phyloP scores from a whole-genome alignment of 2,888 invertebrate species.

The Pristionchus arcanus region DNA sequence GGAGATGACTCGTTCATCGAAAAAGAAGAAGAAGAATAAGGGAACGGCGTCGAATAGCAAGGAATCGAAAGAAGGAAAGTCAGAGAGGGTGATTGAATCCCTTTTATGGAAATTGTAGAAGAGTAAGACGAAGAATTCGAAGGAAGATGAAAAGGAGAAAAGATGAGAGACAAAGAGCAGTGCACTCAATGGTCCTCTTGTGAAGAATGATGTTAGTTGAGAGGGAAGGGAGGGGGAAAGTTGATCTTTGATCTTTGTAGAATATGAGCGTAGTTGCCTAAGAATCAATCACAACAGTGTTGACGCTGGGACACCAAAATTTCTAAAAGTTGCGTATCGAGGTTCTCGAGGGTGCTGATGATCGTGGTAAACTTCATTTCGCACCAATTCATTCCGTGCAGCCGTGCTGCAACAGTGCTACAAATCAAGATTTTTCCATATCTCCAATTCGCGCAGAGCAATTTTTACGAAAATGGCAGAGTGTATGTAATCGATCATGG shows the following conservation, averaged over 20 bases:
- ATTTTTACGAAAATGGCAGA: too few relatives aligned
- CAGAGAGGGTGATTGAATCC: not conserved
- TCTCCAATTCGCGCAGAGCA: too few relatives aligned
- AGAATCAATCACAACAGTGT: too few relatives aligned
- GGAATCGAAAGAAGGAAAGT: not conserved
- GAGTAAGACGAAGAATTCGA: constrained; percentile 1
- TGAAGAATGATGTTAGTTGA: not conserved
- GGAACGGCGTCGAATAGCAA: not conserved
- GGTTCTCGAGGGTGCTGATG: too few relatives aligned
- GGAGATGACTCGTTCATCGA: not conserved
- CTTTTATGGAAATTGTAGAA: not conserved
- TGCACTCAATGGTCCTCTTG: not conserved
- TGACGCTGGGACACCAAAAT: too few relatives aligned
- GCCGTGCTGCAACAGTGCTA: too few relatives aligned
- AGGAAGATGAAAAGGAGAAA: not conserved
- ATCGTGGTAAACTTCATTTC: too few relatives aligned
- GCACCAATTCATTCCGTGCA: too few relatives aligned
- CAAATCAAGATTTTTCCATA: too few relatives aligned
- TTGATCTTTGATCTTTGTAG: constrained; percentile 4
- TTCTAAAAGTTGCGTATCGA: too few relatives aligned
- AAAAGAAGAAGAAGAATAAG: not conserved
- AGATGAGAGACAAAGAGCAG: not conserved
- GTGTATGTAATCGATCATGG: too few relatives aligned
- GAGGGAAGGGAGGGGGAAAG: not conserved
- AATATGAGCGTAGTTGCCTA: too few relatives aligned